These are phyloP conservation scores for Globodera rostochiensis DNA, from an alignment of 1,140 invertebrate genomes.

Conservation along the genomic window DNA sequence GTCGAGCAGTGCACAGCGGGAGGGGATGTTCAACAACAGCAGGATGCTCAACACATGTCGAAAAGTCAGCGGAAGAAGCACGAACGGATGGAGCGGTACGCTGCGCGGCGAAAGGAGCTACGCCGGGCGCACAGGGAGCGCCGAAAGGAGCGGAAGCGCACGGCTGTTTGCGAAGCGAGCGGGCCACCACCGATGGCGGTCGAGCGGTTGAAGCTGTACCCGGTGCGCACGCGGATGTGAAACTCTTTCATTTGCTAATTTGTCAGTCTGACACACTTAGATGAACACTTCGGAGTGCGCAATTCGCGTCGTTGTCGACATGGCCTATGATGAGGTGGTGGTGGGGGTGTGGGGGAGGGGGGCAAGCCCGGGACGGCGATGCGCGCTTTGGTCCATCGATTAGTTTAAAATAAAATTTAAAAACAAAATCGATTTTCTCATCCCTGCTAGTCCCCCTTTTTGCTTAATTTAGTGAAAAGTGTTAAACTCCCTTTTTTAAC, in stretches of 20 bases:
- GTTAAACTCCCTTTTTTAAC: neutral
- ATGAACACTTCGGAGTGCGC: constrained; percentile 52
- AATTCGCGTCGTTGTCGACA: constrained; percentile 80
- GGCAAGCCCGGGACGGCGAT: constrained; percentile 63
- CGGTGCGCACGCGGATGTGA: neutral
- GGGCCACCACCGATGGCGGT: constrained; percentile 8
- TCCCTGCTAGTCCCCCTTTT: too few species aligned
- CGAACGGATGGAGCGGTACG: constrained; percentile 7
- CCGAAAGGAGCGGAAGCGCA: constrained; percentile 63
- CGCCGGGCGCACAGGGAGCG: constrained; percentile 56
- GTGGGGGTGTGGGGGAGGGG: constrained; percentile 65
- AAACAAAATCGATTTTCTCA: too few species aligned
- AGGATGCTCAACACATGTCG: constrained; percentile 18
- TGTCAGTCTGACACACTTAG: neutral
- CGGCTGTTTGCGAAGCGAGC: constrained; percentile 59
- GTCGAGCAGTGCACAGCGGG: too few species aligned
- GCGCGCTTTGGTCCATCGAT: neutral
- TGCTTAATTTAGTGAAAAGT: too few species aligned
- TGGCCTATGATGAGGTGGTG: constrained; percentile 84
- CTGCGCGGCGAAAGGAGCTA: constrained; percentile 23
- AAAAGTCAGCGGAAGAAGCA: constrained; percentile 43
- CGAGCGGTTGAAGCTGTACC: constrained; percentile 1
- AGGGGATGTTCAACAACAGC: neutral
- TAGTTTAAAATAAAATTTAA: too few species aligned
- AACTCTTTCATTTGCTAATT: neutral